These are phyloP conservation scores for Sericinus montela DNA, from an alignment of 2,888 invertebrate species.

Conservation along the genomic window DNA sequence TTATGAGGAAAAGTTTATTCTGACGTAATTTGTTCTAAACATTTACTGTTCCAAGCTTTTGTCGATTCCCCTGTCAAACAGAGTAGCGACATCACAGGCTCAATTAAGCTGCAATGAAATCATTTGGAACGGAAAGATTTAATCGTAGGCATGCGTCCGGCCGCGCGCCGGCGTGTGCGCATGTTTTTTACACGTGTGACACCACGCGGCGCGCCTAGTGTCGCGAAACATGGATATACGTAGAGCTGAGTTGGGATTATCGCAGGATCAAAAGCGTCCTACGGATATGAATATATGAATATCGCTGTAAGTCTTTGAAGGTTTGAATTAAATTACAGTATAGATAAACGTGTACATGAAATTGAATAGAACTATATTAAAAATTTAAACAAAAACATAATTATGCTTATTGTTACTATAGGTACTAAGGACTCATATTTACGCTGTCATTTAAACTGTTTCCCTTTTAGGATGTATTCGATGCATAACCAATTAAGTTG, in stretches of 20 bases:
- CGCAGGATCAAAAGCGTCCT: conserved; percentile 8
- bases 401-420: no score
- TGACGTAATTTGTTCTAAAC: no score
- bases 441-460: no score
- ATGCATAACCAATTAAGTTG: no score
- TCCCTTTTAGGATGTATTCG: no score
- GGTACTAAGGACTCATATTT: no score
- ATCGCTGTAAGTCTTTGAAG: neutral
- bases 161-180: conserved; percentile 11
- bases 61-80: neutral
- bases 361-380: no score
- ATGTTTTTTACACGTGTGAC: conserved; percentile 2
- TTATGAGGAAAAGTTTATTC: no score
- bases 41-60: neutral
- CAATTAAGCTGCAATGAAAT: conserved; percentile 31
- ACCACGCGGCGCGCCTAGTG: neutral
- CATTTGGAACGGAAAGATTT: conserved; percentile 43
- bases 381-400: no score
- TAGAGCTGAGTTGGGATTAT: conserved; percentile 1
- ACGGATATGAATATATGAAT: neutral
- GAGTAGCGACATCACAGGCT: neutral
- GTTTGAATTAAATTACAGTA: no score
- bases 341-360: no score
- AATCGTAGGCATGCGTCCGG: conserved; percentile 35
- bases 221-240: neutral